Evolutionary conservation across 2,888 invertebrate species (phyloP).

Genomic region (Byasa hedistus): DNA sequence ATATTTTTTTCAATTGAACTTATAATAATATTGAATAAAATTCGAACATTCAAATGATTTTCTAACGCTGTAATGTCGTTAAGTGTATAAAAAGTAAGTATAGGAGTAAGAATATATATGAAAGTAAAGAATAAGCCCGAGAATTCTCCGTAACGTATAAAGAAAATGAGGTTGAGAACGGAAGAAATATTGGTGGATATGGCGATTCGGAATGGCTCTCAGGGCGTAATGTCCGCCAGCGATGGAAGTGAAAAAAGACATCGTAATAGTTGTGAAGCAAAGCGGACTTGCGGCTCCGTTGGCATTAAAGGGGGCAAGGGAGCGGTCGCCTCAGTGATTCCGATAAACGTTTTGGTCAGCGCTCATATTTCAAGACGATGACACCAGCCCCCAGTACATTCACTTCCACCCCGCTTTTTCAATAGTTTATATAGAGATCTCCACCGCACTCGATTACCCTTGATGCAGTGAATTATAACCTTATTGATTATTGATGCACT

Average conservation of each 20-base stretch:
- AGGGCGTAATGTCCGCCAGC: slow-evolving; percentile 56
- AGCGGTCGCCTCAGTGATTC: slow-evolving; percentile 60
- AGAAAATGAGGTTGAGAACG: slow-evolving; percentile 60
- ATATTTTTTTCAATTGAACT: no score
- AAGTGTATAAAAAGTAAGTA: no score
- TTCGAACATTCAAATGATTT: no score
- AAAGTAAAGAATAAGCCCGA: background rate
- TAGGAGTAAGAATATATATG: no score
- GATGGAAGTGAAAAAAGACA: slow-evolving; percentile 58
- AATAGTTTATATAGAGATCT: slow-evolving; percentile 20
- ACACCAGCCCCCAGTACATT: slow-evolving; percentile 43
- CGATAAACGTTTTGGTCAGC: slow-evolving; percentile 72
- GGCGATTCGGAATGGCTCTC: slow-evolving; percentile 57
- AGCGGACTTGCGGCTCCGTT: slow-evolving; percentile 39
- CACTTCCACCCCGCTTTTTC: slow-evolving; percentile 43
- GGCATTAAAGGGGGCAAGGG: slow-evolving; percentile 47
- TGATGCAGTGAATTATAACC: background rate
- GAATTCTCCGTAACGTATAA: slow-evolving; percentile 43
- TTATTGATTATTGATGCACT: slow-evolving; percentile 32
- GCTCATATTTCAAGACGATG: slow-evolving; percentile 65
- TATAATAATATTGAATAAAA: no score
- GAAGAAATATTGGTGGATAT: slow-evolving; percentile 62
- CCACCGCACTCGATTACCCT: slow-evolving; percentile 13
- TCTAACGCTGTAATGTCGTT: no score
- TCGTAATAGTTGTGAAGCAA: slow-evolving; percentile 51